Evolutionary conservation across 2,113 vertebrate genomes (phyloP).

Genomic region (Halichoerus grypus): DNA sequence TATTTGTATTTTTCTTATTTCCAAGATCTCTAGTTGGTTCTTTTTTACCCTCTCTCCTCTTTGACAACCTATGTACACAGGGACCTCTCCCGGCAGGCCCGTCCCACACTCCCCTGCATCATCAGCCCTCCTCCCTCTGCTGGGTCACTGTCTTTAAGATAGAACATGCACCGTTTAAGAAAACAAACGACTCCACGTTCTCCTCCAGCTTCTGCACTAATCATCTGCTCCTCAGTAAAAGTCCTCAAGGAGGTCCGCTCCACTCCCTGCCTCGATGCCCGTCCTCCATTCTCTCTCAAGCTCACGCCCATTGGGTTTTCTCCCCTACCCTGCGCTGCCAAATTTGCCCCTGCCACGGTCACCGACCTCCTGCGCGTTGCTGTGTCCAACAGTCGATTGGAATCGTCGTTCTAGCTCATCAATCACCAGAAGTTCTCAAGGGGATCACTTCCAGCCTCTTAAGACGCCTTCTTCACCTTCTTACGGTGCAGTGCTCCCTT

Average conservation of each 20-base stretch:
- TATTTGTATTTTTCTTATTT: neutral
- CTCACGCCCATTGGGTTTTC: no score
- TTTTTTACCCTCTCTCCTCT: neutral
- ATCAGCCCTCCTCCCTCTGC: no score
- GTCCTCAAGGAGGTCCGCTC: neutral
- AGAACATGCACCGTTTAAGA: neutral
- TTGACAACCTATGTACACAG: neutral
- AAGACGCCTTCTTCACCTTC: neutral
- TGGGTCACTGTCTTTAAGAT: neutral
- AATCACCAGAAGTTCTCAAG: neutral
- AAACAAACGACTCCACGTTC: neutral
- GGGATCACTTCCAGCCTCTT: neutral
- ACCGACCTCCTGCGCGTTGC: neutral
- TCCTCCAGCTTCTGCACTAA: neutral
- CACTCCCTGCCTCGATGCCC: neutral
- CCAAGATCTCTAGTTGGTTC: neutral
- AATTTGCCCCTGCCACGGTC: neutral
- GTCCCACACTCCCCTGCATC: fast-evolving
- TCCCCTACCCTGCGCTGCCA: neutral
- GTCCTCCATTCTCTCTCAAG: neutral
- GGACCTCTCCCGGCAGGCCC: fast-evolving
- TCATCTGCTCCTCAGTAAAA: neutral
- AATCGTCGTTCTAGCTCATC: neutral
- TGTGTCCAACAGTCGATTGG: neutral
- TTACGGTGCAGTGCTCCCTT: neutral